Base-by-base conservation (phyloP, 2,888 invertebrate genomes). In the Metallyticus violacea region DNA sequence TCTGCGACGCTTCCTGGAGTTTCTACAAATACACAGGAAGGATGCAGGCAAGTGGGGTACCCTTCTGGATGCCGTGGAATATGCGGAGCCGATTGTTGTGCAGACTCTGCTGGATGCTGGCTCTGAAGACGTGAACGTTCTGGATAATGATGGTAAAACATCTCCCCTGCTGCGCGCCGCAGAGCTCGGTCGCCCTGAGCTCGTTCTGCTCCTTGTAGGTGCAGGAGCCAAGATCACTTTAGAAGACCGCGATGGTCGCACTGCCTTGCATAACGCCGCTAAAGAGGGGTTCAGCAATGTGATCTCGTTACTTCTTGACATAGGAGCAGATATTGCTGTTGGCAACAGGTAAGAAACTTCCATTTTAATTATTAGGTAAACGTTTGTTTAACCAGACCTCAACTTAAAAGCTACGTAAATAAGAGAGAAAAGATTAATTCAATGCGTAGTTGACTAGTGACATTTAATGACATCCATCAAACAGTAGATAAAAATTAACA, bases 31-130 rank as follows among this genome's bases (percentile, higher is more conserved):
- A 26, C 62, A 83, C 26, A 76, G 62, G 26, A 62, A 77, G 15
- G 82, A 83, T 40, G 40, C 27, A n/a, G 82, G 82, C 76, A 83
- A 83, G 27, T 83, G 82, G 82, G 76, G 82, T n/a, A 76, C 82
- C 7, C 82, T 83, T 5, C 76, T 83, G 15, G 76, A 9, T 6
- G 82, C 82, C 15, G 82, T 83, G n/a, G 82, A 83, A 26, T 83
- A 83, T 22, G 82, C 76, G 7, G 82, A 76, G 22, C 82, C 82
- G 6, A 6, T 83, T 26, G 82, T 83, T 1, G 0, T 83, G 26
- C 82, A 83, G 28, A 76, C 77, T 1, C n/a, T 83, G 76, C 27
- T 83, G 22, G 82, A 83, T 77, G 40, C 82, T 9, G 82, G 82
- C 22, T 27, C 3, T 2, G 40, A 62, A 22, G 82, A 83, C 7